Conservation (phyloP, 2,797 vertebrate genomes). For the Psittacula derbiana region DNA sequence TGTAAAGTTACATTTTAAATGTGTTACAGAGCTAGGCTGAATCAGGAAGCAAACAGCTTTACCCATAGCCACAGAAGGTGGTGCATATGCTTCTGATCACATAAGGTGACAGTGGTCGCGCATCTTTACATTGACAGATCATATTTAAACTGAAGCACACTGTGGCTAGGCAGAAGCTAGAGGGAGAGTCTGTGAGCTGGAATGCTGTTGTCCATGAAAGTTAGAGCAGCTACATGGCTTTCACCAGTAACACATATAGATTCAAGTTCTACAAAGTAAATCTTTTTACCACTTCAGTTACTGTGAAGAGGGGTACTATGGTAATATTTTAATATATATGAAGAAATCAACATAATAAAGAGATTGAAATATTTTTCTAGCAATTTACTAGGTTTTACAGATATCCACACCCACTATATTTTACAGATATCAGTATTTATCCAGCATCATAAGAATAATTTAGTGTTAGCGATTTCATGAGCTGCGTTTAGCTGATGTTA, state of each 20-base stretch:
- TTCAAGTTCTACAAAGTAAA: neutral
- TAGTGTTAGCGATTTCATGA: neutral
- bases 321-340: neutral
- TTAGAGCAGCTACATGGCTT: neutral
- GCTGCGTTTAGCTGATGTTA: neutral
- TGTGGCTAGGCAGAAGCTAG: neutral
- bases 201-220: neutral
- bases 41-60: neutral
- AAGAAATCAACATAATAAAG: neutral
- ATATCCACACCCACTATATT: neutral
- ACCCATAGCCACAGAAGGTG: neutral
- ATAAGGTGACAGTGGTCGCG: accelerated
- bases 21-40: neutral
- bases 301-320: neutral
- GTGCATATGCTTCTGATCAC: accelerated
- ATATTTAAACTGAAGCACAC: neutral
- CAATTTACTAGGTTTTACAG: neutral
- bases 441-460: neutral
- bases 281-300: neutral
- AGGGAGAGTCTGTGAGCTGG: no score
- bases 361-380: neutral
- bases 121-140: neutral
- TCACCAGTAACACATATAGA: neutral
- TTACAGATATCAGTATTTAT: neutral
- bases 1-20: accelerated